Conservation (phyloP, 2,888 invertebrate genomes). For the Cephus pygmeus region DNA sequence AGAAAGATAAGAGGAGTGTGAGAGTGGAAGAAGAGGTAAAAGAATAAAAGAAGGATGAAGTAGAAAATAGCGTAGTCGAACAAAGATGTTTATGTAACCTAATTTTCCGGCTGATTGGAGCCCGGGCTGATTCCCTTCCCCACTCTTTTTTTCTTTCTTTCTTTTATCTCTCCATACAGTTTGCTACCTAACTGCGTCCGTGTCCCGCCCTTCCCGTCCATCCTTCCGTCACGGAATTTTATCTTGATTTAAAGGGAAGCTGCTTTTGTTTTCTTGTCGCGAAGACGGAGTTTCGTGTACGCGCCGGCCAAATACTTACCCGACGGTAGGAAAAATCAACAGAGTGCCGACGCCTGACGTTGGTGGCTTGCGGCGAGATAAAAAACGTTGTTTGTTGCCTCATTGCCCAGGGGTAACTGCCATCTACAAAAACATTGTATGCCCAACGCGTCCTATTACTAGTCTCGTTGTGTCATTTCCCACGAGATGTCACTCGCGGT, state of each 20-base stretch:
- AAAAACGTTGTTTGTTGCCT: constrained; percentile 47
- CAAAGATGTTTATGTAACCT: constrained; percentile 47
- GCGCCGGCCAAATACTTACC: constrained; percentile 29
- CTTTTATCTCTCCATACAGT: constrained; percentile 22
- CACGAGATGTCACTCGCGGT: constrained; percentile 9
- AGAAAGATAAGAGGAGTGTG: background rate
- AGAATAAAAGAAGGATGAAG: background rate
- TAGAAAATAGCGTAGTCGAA: constrained; percentile 13
- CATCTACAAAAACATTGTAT: constrained; percentile 41
- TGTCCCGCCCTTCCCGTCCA: background rate
- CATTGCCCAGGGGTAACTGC: constrained; percentile 44
- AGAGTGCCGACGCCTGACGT: background rate
- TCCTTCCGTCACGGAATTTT: constrained; percentile 22
- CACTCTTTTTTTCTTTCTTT: constrained; percentile 20
- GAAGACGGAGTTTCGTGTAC: constrained; percentile 24
- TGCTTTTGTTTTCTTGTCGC: constrained; percentile 36
- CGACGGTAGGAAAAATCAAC: constrained; percentile 25
- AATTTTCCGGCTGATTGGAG: constrained; percentile 50
- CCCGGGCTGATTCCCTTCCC: constrained; percentile 30
- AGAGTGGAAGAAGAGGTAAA: background rate
- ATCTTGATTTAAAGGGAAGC: constrained; percentile 33
- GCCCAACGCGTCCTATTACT: constrained; percentile 10
- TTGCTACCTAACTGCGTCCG: constrained; percentile 13
- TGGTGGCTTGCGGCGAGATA: constrained; percentile 26
- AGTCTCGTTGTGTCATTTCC: constrained; percentile 8